These are phyloP conservation scores for Rhombomys opimus DNA, from an alignment of 2,113 vertebrate genomes.

Conservation along the genomic window DNA sequence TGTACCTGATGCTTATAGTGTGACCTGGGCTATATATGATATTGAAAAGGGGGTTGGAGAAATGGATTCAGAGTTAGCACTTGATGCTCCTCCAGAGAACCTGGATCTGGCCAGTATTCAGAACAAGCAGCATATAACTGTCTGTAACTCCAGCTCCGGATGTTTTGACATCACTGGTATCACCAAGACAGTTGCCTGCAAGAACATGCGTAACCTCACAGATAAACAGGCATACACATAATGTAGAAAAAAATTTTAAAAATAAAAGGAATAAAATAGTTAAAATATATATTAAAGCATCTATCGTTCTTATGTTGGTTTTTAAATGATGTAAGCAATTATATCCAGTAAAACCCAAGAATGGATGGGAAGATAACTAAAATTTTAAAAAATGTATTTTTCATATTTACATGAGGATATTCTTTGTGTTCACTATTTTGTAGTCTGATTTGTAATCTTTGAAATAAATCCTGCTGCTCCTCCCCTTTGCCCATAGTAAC, in stretches of 20 bases:
- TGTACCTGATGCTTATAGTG: background rate
- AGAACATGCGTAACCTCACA: background rate
- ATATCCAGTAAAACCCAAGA: background rate
- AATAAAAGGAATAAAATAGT: background rate
- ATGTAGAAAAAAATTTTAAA: background rate
- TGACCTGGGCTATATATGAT: too few species aligned
- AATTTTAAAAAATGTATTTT: background rate
- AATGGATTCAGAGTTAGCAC: background rate
- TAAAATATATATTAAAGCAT: background rate
- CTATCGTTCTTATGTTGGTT: background rate
- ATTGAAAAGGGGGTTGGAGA: background rate
- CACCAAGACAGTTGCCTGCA: background rate
- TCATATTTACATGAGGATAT: background rate
- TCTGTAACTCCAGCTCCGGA: background rate
- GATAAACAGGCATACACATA: background rate
- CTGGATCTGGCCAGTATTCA: too few species aligned
- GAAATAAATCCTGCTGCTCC: background rate
- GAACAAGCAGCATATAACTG: background rate
- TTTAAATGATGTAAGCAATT: background rate
- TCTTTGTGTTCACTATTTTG: background rate
- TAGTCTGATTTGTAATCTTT: background rate
- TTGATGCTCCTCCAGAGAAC: background rate
- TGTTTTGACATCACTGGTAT: background rate
- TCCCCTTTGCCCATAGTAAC: too few species aligned
- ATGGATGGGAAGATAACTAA: background rate